Evolutionary conservation across 2,888 invertebrate genomes (phyloP), one percentile per base, ranked within the genome.

Genomic region (Disparrhopalites patrizii): DNA sequence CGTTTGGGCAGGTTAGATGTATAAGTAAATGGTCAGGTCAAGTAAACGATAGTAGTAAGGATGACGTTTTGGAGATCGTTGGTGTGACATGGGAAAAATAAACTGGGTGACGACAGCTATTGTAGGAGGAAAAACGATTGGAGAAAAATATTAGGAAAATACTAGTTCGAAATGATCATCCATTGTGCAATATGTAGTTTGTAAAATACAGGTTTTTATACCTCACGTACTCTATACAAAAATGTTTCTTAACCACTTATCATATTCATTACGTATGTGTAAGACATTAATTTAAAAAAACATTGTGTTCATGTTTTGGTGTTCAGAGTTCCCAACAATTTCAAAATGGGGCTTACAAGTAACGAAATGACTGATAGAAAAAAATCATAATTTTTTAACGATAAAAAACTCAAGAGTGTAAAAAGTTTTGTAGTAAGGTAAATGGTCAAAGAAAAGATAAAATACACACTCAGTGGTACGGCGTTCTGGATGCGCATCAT

Each of bases 341-440:
- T 20, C 8, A 55, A 56, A 56, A 56, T 33, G 56, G 56, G 51
- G 36, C 47, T 38, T 57, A 47, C 57, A 56, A 33, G 64, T 64
- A 64, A 64, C 64, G 56, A 50, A 64, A 64, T 56, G 64, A 64
- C 64, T 64, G 64, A 64, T 63, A 55, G 55, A 43, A 54, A 58
- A 38, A 25, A 63, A 52, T 33, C 33, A 50, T 43, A 64, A 47
- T 64, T 56, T 56, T 56, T 57, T 50, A 51, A 25, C n/a, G n/a
- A n/a, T 15, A 55, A 47, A 31, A 57, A 50, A 38, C 38, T 50
- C 50, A 61, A 25, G 33, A 18, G 23, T 61, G 50, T 50, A 50
- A 30, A 61, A 28, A 47, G 25, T 36, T 47, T n/a, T n/a, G n/a
- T n/a, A n/a, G n/a, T n/a, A n/a, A 47, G 47, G 47, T 23, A 47